Base-by-base conservation (phyloP, 2,113 vertebrate species). In the Hydropotes inermis region DNA sequence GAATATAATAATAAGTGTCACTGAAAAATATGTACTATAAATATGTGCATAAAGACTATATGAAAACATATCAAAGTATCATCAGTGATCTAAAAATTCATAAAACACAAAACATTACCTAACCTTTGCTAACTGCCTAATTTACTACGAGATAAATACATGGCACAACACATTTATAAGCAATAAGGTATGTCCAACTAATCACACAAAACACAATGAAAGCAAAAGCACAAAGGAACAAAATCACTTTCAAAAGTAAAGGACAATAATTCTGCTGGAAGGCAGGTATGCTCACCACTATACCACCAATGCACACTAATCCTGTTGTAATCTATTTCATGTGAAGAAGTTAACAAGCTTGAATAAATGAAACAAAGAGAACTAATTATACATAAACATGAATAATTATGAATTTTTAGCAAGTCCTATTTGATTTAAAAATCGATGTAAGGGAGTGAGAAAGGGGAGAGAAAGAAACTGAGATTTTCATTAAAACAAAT, bases 221-320 rank as follows among this genome's bases (percentile, higher is more conserved):
- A 94, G 43, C 60, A 96, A 87, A 86, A 92, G 3, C 15, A 67
- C 16, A 6, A 6, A 91, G 94, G 60, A 95, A 85, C 6, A 81
- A 94, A 92, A 92, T 47, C n/a, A 78, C 70, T 70, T 84, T 81
- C 45, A 94, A 79, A 89, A 19, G 25, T 83, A 93, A 96, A 95
- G 2, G 23, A 47, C 27, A 86, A 27, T 76, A 76, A 43, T 76
- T 43, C 36, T 76, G 70, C 36, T 97, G 97, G 98, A 99, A 99
- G 98, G 98, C 99, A 99, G 98, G 98, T 99, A 99, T 98, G 98
- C 98, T 99, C 97, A 99, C 98, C 98, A 99, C 98, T 98, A 98
- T 99, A 99, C 98, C 98, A 99, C 98, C 99, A 99, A 98, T 12
- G 67, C 67, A 25, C 36, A 43, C 36, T 76, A 43, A 25, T 55